Base-by-base conservation (phyloP, 1,140 invertebrate genomes). In the Caerostris extrusa region DNA sequence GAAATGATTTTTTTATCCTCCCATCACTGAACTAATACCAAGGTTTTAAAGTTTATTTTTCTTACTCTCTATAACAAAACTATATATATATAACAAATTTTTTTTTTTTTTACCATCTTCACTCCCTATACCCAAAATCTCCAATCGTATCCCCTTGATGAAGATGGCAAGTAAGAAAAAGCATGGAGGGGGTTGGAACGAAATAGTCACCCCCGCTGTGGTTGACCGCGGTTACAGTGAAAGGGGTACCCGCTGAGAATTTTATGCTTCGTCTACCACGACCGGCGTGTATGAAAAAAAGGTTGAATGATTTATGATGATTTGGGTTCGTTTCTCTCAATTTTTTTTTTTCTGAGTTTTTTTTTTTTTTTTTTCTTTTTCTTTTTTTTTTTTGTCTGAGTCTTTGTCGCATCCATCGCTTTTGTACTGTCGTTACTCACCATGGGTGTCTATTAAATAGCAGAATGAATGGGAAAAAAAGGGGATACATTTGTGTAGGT, bases 271-370 rank as follows among this genome's bases (percentile, higher is more conserved):
- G 92, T 89, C 86, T 89, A 93, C 82, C 86, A 67, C 86, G 83
- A 82, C 67, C 61, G 58, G 64, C 60, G 50, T 58, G 64, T 17
- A 58, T 71, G 55, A 87, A 88, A 93, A 93, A 93, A 89, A 93
- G 58, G 67, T 61, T 93, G 67, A 93, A 93, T 93, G 92, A 93
- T 93, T 93, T 93, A 93, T 93, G 92, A 89, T 89, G 92, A 93
- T 93, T 93, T 93, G 19, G 71, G 85, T 93, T 81, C 64, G n/a
- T 87, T 85, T 93, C 56, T 77, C 60, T 89, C 14, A 7, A 34
- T 56, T 50, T 77, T 85, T 87, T 87, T 87, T 87, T 7, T 7
- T 5, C n/a, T n/a, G n/a, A n/a, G n/a, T n/a, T n/a, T n/a, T n/a
- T 8, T 34, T 57, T 64, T 67, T 64, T 90, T 34, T 82, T 81